Evolutionary conservation across 2,888 invertebrate genomes (phyloP), one percentile per base, ranked within the genome.

Genomic region (Amorpha juglandis): DNA sequence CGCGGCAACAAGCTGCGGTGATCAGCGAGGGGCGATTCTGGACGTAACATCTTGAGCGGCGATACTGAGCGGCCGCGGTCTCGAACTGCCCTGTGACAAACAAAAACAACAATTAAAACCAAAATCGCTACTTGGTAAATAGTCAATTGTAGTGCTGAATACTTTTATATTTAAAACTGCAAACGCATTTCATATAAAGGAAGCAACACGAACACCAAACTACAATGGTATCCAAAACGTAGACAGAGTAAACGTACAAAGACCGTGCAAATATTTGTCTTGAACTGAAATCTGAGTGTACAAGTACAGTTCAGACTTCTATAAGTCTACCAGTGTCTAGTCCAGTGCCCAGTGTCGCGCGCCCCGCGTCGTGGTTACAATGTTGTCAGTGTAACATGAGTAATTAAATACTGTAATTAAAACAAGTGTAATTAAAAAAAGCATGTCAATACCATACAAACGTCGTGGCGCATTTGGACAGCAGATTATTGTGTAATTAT

Each of bases 1-100:
- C 93, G 87, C 66, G 92, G 89, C 70, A 92, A 87, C 68, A 93
- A 87, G 86, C 91, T 92, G 84, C 93, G 92, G 77, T 93, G 93
- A 80, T 93, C 93, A 90, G 93, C 92, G 84, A 93, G 92, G n/a
- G 93, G 92, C 64, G 93, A 93, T 79, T 93, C 93, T 74, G 93
- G 93, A 74, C 93, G 92, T 85, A 93, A 86, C 93, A 93, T 93
- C 77, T 77, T 86, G 82, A 84, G 83, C 89, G 89, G 86, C 88
- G 84, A 77, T 79, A 78, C 78, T 79, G 70, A 74, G 74, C 80
- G 84, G 88, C 90, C 88, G 87, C 87, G 78, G 80, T 74, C 74
- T 77, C 76, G 74, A 78, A 81, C 80, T 82, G 88, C 80, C 92
- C 92, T 93, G 89, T 0, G 91, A 92, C 84, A 86, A 90, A 70